These are phyloP conservation scores for Cordilura impudica DNA, from an alignment of 2,888 invertebrate genomes.

Conservation along the genomic window DNA sequence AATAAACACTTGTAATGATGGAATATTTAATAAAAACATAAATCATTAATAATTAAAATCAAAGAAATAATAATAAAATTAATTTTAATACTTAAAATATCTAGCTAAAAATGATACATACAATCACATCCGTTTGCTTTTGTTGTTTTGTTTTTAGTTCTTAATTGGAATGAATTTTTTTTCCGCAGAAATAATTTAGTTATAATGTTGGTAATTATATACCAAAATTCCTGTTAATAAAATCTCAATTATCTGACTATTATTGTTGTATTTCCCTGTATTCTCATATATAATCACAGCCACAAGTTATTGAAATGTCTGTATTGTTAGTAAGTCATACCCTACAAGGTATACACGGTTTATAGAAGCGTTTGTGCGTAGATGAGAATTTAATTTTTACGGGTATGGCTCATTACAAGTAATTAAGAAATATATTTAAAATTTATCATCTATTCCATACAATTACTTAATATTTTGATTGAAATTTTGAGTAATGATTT, in stretches of 20 bases:
- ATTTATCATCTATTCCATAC: no score
- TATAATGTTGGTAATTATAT: constrained; percentile 53
- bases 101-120: background rate
- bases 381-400: no score
- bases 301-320: no score
- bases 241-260: constrained; percentile 55
- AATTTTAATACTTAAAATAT: background rate
- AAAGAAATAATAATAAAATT: background rate
- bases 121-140: constrained; percentile 39
- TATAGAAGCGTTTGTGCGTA: no score
- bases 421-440: no score
- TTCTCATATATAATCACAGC: background rate
- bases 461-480: no score
- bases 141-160: background rate
- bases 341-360: no score
- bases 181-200: constrained; percentile 47
- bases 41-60: constrained; percentile 20
- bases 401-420: no score
- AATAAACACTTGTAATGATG: constrained; percentile 12
- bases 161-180: constrained; percentile 26
- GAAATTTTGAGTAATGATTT: no score
- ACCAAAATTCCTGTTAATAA: constrained; percentile 57
- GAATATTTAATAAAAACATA: constrained; percentile 38
- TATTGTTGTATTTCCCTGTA: constrained; percentile 28
- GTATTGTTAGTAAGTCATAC: no score